Percentiles rank a stretch among this genome's conserved stretches.
phyloP scores from a whole-genome alignment of 2,888 invertebrate species.

The Rapana venosa region DNA sequence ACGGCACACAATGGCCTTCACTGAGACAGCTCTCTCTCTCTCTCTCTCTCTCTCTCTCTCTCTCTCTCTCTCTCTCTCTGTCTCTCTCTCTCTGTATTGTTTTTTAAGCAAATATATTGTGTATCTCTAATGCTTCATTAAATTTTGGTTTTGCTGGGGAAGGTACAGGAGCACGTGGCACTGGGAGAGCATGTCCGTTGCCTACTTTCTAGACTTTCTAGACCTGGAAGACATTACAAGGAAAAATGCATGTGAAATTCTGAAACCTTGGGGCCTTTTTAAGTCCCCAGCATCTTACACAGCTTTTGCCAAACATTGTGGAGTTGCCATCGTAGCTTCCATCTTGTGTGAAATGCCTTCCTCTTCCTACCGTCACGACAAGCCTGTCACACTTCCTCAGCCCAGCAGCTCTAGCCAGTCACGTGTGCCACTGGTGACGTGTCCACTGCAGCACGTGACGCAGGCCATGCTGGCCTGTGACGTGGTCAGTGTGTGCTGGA shows the following conservation, averaged over 20 bases:
- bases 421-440: neutral
- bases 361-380: neutral
- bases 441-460: slow-evolving; percentile 12
- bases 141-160: neutral
- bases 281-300: neutral
- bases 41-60: too few relatives aligned
- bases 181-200: neutral
- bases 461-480: neutral
- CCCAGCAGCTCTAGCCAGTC: neutral
- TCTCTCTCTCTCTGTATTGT: too few relatives aligned
- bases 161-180: neutral
- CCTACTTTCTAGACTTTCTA: neutral
- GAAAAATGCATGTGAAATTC: neutral
- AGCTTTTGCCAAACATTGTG: neutral
- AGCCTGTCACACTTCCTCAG: neutral
- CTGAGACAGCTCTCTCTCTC: too few relatives aligned
- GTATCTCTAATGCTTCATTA: too few relatives aligned
- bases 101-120: too few relatives aligned
- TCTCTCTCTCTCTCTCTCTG: too few relatives aligned
- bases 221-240: neutral
- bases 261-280: neutral
- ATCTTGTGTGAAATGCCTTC: neutral
- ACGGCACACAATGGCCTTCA: too few relatives aligned
- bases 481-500: neutral
- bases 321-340: neutral